Evolutionary conservation across 2,113 vertebrate species (phyloP).

Genomic region (Saccopteryx leptura): DNA sequence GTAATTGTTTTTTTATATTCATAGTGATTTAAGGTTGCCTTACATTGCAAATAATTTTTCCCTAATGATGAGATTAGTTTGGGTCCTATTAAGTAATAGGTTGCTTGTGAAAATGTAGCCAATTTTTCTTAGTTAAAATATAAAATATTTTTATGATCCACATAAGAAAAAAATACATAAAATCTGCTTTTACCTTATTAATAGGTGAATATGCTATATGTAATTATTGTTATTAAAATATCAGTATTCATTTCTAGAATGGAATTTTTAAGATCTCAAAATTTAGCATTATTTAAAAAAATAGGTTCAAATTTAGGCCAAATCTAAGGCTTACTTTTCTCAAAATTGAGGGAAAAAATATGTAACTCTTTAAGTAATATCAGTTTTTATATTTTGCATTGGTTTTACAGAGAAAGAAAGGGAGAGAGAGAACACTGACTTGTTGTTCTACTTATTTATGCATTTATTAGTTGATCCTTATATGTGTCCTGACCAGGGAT

Average conservation of each 20-base stretch:
- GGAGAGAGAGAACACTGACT: no score
- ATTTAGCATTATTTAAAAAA: neutral
- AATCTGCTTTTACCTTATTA: neutral
- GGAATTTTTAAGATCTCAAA: constrained; percentile 18
- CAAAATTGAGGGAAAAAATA: neutral
- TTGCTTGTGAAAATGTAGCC: neutral
- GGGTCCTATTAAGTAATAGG: neutral
- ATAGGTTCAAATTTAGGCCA: neutral
- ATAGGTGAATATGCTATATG: neutral
- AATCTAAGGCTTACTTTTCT: neutral
- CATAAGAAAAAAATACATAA: neutral
- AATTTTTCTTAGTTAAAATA: constrained; percentile 51
- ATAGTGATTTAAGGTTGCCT: neutral
- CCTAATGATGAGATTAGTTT: neutral
- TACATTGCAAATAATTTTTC: constrained; percentile 28
- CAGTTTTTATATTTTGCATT: neutral
- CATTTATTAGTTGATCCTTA: no score
- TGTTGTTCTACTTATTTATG: no score
- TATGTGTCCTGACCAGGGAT: no score
- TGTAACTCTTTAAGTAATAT: neutral
- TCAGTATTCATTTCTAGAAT: neutral
- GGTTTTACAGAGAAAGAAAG: no score
- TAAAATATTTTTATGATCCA: neutral
- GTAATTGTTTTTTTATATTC: constrained; percentile 50
- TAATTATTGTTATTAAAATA: neutral